Conservation (phyloP, 1,140 invertebrate species). For the Zaprionus ornatus region DNA sequence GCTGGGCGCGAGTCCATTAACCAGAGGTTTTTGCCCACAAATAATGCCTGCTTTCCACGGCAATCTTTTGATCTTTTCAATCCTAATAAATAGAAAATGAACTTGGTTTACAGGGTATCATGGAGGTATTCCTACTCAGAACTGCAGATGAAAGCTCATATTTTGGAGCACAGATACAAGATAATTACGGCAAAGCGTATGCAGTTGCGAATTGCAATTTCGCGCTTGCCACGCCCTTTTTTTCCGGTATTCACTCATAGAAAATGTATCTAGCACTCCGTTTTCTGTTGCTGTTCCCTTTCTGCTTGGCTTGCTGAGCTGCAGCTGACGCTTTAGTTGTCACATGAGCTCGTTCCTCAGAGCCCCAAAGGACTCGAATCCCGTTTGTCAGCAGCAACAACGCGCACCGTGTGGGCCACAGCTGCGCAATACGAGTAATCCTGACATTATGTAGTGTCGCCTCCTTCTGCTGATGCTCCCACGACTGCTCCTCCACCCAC, state of each 20-base stretch:
- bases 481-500: background rate
- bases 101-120: background rate
- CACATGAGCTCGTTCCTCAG: slow-evolving; percentile 29
- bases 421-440: slow-evolving; percentile 44
- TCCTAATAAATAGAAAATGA: slow-evolving; percentile 41
- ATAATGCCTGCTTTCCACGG: background rate
- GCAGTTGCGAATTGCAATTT: slow-evolving; percentile 28
- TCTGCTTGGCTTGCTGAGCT: slow-evolving; percentile 24
- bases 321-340: slow-evolving; percentile 24
- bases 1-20: background rate
- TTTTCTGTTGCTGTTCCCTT: background rate
- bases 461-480: background rate
- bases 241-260: slow-evolving; percentile 71
- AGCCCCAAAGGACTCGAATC: slow-evolving; percentile 18
- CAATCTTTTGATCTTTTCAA: background rate
- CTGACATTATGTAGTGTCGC: slow-evolving; percentile 33
- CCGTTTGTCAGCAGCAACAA: slow-evolving; percentile 24
- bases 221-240: slow-evolving; percentile 41
- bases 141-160: background rate
- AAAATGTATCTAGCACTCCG: slow-evolving; percentile 60
- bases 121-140: background rate
- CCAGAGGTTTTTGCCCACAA: background rate
- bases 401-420: slow-evolving; percentile 19
- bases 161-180: background rate
- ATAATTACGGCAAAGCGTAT: background rate